These are phyloP conservation scores for Orius insidiosus DNA, from an alignment of 1,140 invertebrate species.

Conservation along the genomic window DNA sequence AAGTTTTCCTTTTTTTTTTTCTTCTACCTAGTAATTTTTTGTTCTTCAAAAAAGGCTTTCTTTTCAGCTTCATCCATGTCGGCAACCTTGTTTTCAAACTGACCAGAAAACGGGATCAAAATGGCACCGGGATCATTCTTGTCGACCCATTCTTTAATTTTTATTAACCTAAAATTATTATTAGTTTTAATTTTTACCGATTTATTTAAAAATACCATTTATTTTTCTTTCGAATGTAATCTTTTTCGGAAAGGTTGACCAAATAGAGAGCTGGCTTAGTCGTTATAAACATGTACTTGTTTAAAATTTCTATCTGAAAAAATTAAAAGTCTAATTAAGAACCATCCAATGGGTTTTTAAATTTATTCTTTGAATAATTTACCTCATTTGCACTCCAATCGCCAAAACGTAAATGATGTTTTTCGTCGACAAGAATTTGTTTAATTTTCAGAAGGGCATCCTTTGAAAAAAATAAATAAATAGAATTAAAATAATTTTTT, in stretches of 20 bases:
- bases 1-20: no score
- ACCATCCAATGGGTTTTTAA: slow-evolving; percentile 11
- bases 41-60: slow-evolving; percentile 60
- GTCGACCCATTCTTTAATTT: slow-evolving; percentile 99
- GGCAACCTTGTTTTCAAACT: slow-evolving; percentile 68
- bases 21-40: slow-evolving; percentile 54
- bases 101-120: slow-evolving; percentile 90
- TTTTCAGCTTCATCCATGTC: slow-evolving; percentile 66
- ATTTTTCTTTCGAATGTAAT: slow-evolving; percentile 97
- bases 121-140: slow-evolving; percentile 85
- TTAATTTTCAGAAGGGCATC: slow-evolving; percentile 79
- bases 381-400: slow-evolving; percentile 62
- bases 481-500: not conserved
- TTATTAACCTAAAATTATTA: slow-evolving; percentile 59
- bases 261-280: slow-evolving; percentile 96
- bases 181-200: not conserved
- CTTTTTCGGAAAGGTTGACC: slow-evolving; percentile 93
- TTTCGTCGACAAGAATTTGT: slow-evolving; percentile 65
- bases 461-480: slow-evolving; percentile 31
- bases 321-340: slow-evolving; percentile 19
- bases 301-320: slow-evolving; percentile 86
- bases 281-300: slow-evolving; percentile 94
- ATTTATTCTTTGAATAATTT: slow-evolving; percentile 1
- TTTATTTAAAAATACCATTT: slow-evolving; percentile 57
- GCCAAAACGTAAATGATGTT: slow-evolving; percentile 81